Conservation (phyloP, 2,797 vertebrate species). For the Thripadectes ignobilis region DNA sequence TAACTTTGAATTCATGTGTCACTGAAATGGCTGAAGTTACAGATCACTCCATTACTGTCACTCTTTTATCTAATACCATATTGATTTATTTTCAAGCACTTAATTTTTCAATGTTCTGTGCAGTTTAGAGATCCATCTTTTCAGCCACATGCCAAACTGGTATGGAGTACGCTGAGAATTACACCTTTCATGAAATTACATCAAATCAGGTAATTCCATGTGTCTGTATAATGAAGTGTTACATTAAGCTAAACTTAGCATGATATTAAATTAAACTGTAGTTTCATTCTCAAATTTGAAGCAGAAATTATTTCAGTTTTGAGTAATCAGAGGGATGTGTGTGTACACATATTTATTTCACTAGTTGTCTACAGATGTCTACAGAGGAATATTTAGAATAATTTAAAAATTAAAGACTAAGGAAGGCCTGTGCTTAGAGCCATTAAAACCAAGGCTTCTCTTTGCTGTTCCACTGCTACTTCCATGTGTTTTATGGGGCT, state of each 20-base stretch:
- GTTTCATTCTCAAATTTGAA: neutral
- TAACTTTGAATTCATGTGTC: neutral
- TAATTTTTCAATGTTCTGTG: neutral
- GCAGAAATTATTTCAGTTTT: neutral
- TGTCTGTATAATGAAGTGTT: neutral
- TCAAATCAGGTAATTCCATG: neutral
- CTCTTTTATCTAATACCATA: neutral
- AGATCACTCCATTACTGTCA: conserved; percentile 6
- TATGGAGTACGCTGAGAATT: neutral
- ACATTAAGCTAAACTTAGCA: neutral
- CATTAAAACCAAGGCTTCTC: neutral
- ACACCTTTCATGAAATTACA: neutral
- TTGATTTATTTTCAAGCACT: neutral
- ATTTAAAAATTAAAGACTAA: neutral
- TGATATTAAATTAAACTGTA: neutral
- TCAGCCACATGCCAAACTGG: neutral
- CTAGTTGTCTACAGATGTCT: neutral
- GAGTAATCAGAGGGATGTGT: neutral
- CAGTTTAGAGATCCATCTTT: neutral
- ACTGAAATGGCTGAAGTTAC: neutral
- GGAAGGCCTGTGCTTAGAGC: neutral
- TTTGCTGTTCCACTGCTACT: neutral
- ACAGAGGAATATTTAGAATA: neutral
- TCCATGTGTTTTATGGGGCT: neutral
- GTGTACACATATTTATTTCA: neutral